A percentile compares a stretch with the other conserved stretches of the same genome.
Evolutionary conservation across 2,113 vertebrate species (phyloP).

Genomic region (Chunga burmeisteri): DNA sequence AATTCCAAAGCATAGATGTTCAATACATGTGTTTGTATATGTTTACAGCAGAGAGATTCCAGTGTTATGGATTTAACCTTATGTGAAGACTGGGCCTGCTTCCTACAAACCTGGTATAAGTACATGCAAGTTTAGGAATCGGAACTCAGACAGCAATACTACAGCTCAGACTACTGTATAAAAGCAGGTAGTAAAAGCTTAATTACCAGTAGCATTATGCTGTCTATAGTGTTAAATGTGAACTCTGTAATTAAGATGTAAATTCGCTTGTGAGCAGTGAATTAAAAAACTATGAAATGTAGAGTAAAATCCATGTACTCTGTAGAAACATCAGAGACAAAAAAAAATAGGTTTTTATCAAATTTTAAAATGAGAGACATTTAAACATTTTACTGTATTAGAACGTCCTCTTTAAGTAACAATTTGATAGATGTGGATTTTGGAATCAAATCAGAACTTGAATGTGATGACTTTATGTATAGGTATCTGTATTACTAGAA

Average conservation of each 20-base stretch:
- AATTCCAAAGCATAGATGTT: slow-evolving; percentile 40
- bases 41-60: slow-evolving; percentile 26
- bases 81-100: slow-evolving; percentile 14
- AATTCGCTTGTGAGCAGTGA: slow-evolving; percentile 76
- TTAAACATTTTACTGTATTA: slow-evolving; percentile 54
- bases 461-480: background rate
- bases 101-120: slow-evolving; percentile 24
- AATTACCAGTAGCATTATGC: slow-evolving; percentile 78
- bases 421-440: slow-evolving; percentile 38
- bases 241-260: slow-evolving; percentile 83
- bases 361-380: slow-evolving; percentile 42
- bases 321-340: slow-evolving; percentile 32
- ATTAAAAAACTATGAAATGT: slow-evolving; percentile 73
- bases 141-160: slow-evolving; percentile 49
- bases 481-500: background rate
- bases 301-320: slow-evolving; percentile 61
- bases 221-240: slow-evolving; percentile 81
- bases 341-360: slow-evolving; percentile 7
- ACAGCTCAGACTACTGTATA: slow-evolving; percentile 58
- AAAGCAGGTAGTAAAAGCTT: slow-evolving; percentile 78
- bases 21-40: background rate
- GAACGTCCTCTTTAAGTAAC: slow-evolving; percentile 28
- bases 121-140: slow-evolving; percentile 34
- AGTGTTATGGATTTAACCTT: slow-evolving; percentile 1
- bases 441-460: slow-evolving; percentile 16